Evolutionary conservation across 1,140 invertebrate genomes (phyloP), one percentile per base, ranked within the genome.

Genomic region (Macrostomum lignano): DNA sequence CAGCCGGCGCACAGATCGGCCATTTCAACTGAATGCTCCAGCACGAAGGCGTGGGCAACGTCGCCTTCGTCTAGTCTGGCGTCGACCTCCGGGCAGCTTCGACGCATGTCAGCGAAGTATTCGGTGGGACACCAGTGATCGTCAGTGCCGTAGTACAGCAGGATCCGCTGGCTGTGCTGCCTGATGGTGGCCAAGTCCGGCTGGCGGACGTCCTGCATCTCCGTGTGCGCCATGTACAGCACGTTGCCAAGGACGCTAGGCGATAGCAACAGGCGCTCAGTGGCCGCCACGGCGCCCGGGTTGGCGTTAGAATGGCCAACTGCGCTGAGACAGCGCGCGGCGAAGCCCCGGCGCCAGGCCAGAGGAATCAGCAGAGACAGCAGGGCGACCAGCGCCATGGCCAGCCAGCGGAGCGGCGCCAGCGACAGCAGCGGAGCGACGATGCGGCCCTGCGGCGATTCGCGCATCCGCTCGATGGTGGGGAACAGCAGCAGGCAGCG

Each of bases 391-490:
- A 70, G 35, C 24, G 65, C 59, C 2, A 67, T 25, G 9, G 69
- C 47, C 0, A 72, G 3, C 36, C 49, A 48, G 19, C 65, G 50
- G 7, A 70, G 46, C 26, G 58, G 63, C 14, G 59, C n/a, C n/a
- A n/a, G n/a, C n/a, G n/a, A 47, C 11, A 70, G 49, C 26, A 67
- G 39, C 22, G 51, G 60, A 10, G 47, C 54, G 3, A 46, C 38
- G 2, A 46, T 15, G 41, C 57, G 54, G 21, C 75, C 76, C 47
- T 71, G 71, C 6, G 63, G 65, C 15, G 67, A 70, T 11, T 64
- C 55, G 7, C 65, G 64, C 66, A 82, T 74, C 29, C 67, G 47
- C 51, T 79, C 73, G 7, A 82, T 58, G 0, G 74, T 74, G 3
- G 76, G 76, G 56, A 78, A 79, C 0, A 81, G 44, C 26, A 79